A percentile compares a stretch with the other conserved stretches of the same genome.
phyloP scores from a whole-genome alignment of 2,797 vertebrate species.

The Hafferia zeledoni region DNA sequence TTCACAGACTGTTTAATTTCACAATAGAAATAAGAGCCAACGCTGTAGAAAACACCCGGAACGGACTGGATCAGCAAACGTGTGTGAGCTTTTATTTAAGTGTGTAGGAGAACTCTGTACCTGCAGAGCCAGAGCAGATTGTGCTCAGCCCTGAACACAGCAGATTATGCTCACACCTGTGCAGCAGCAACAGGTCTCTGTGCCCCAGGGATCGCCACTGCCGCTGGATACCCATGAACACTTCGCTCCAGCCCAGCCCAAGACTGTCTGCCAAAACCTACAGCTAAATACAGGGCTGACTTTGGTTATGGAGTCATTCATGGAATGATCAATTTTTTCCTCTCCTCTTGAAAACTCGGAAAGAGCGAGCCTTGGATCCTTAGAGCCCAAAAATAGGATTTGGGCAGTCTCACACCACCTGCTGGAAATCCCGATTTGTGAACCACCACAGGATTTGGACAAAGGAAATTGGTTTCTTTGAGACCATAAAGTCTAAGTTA shows the following conservation, averaged over 20 bases:
- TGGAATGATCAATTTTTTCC: not conserved
- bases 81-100: not conserved
- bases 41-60: not conserved
- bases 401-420: not conserved
- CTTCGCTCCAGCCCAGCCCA: fast-evolving
- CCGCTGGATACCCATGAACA: fast-evolving
- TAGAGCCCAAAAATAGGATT: not conserved
- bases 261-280: fast-evolving
- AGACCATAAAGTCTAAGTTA: not conserved
- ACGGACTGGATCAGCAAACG: not conserved
- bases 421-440: not conserved
- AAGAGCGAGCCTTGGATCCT: not conserved
- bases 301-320: not conserved
- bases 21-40: not conserved
- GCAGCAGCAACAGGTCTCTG: fast-evolving
- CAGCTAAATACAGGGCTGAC: not conserved
- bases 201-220: fast-evolving
- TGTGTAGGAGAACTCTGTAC: fast-evolving
- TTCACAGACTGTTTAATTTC: fast-evolving
- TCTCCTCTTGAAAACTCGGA: not conserved
- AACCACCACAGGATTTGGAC: not conserved
- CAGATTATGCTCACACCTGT: not conserved
- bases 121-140: not conserved
- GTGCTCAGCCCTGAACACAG: not conserved
- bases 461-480: not conserved